phyloP scores from a whole-genome alignment of 2,888 invertebrate genomes.

The Cecidostiba fungosa region DNA sequence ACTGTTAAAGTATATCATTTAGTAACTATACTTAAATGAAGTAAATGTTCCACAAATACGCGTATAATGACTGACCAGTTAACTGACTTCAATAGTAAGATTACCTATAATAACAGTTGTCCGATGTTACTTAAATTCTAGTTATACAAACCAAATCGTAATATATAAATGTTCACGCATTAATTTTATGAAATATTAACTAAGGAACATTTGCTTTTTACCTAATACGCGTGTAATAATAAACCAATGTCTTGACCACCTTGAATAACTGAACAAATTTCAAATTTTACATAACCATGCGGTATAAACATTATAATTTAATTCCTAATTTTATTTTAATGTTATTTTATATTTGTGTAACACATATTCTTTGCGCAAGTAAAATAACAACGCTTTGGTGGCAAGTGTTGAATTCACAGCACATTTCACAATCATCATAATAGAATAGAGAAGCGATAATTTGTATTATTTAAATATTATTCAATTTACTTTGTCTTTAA shows the following conservation, averaged over 20 bases:
- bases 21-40: slow-evolving; percentile 20
- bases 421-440: slow-evolving; percentile 49
- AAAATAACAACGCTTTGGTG: slow-evolving; percentile 58
- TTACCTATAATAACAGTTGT: not conserved
- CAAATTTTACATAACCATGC: not conserved
- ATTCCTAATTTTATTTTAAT: slow-evolving; percentile 11
- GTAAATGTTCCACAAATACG: slow-evolving; percentile 14
- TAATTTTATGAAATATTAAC: not conserved
- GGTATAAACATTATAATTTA: not conserved
- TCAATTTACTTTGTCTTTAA: not conserved
- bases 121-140: slow-evolving; percentile 24
- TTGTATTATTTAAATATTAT: not conserved
- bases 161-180: not conserved
- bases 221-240: not conserved
- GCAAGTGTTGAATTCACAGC: slow-evolving; percentile 47
- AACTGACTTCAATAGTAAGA: not conserved
- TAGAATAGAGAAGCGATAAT: not conserved
- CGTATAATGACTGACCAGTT: slow-evolving; percentile 30
- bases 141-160: slow-evolving; percentile 2
- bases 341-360: slow-evolving; percentile 26
- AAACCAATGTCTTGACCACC: not conserved
- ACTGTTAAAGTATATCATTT: not conserved
- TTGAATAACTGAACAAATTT: not conserved
- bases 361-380: slow-evolving; percentile 49
- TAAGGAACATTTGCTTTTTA: slow-evolving; percentile 33